Evolutionary conservation across 1,140 invertebrate species (phyloP).

Genomic region (Ptiloglossa arizonensis): DNA sequence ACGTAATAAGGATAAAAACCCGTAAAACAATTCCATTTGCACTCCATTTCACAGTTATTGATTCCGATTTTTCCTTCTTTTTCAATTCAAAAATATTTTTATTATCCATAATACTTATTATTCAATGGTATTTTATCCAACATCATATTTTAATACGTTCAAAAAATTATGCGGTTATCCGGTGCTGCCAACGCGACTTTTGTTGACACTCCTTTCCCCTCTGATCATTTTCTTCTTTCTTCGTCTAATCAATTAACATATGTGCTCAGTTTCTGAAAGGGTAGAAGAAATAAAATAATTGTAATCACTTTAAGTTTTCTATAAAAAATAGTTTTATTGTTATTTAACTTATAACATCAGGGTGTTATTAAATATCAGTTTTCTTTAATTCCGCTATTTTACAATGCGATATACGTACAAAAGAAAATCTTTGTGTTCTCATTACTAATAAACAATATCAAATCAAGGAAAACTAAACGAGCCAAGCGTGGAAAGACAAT

Average conservation of each 20-base stretch:
- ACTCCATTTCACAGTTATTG: neutral
- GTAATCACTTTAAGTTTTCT: slow-evolving; percentile 1
- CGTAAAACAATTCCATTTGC: slow-evolving; percentile 58
- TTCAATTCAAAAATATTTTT: neutral
- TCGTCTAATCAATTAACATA: too few species aligned
- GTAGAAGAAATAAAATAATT: neutral
- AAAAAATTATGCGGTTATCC: neutral
- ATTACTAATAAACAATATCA: slow-evolving; percentile 3
- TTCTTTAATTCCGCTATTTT: slow-evolving; percentile 26
- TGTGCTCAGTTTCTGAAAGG: too few species aligned
- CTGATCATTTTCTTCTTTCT: too few species aligned
- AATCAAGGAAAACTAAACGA: neutral
- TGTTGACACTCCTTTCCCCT: neutral
- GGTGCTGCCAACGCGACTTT: neutral
- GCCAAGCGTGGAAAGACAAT: neutral
- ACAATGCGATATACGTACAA: slow-evolving; percentile 17
- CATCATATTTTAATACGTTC: neutral
- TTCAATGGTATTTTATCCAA: neutral
- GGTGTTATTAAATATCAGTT: slow-evolving; percentile 41
- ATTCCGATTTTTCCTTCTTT: neutral
- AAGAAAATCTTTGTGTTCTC: neutral
- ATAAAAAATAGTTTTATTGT: slow-evolving; percentile 49
- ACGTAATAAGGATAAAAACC: slow-evolving; percentile 80
- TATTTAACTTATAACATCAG: slow-evolving; percentile 39
- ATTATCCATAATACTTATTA: neutral